Evolutionary conservation across 2,797 vertebrate species (phyloP).

Genomic region (Garrulus glandarius): DNA sequence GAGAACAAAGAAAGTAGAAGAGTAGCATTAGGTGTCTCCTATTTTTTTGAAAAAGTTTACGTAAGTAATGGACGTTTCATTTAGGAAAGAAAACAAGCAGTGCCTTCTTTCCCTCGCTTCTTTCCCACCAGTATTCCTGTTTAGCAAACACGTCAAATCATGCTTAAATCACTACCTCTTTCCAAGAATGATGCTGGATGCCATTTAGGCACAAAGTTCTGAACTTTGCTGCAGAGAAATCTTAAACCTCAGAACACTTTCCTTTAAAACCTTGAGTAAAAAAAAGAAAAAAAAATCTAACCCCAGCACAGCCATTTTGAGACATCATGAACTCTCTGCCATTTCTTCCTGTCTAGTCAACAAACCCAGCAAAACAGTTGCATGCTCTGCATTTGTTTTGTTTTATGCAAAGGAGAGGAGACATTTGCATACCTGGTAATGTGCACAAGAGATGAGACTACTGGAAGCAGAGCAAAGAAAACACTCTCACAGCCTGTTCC

Average conservation of each 20-base stretch:
- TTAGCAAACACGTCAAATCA: not conserved
- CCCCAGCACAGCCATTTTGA: not conserved
- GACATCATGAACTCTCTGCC: not conserved
- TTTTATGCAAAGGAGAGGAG: not conserved
- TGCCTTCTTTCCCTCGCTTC: not conserved
- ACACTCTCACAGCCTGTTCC: not conserved
- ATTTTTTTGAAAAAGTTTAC: not conserved
- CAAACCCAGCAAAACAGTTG: not conserved
- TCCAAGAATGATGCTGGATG: not conserved
- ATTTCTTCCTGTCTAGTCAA: not conserved
- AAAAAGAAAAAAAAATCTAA: not conserved
- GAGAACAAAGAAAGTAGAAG: not conserved
- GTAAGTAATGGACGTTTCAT: not conserved
- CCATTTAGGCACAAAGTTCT: not conserved
- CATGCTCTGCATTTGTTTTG: not conserved
- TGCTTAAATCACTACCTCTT: not conserved
- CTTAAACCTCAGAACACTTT: not conserved
- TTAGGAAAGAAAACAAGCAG: not conserved
- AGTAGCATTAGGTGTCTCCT: not conserved
- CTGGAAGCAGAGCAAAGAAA: constrained; percentile 19
- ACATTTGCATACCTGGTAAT: not conserved
- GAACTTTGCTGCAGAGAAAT: not conserved
- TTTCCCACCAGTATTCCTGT: not conserved
- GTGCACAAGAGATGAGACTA: not conserved
- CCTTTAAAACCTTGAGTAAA: not conserved